Conservation (phyloP, 2,113 vertebrate genomes). For the Chauna torquata region DNA sequence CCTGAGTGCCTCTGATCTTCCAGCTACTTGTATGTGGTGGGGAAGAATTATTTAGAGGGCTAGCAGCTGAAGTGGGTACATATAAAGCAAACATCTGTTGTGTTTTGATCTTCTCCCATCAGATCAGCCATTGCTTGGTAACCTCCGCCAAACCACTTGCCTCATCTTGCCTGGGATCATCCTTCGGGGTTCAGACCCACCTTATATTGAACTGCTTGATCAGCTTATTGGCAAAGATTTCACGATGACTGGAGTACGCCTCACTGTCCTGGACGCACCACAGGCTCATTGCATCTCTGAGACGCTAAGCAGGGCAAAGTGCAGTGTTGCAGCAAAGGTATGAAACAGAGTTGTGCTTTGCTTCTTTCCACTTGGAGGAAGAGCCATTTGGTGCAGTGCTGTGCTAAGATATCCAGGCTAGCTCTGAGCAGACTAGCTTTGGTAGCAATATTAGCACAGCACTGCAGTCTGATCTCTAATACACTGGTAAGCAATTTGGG, state of each 20-base stretch:
- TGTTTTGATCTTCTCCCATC: neutral
- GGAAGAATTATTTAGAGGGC: neutral
- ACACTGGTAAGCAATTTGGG: neutral
- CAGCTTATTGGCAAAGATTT: slow-evolving; percentile 64
- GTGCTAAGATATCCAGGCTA: neutral
- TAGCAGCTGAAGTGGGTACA: neutral
- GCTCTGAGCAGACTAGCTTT: neutral
- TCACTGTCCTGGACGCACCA: slow-evolving; percentile 40
- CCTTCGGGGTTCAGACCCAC: slow-evolving; percentile 22
- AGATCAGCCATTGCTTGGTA: slow-evolving; percentile 1
- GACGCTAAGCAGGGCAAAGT: slow-evolving; percentile 1
- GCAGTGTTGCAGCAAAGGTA: slow-evolving; percentile 38
- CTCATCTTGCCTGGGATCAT: slow-evolving; percentile 65
- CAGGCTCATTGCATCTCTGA: slow-evolving; percentile 54
- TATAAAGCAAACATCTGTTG: neutral
- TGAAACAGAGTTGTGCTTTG: neutral
- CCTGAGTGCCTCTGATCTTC: neutral
- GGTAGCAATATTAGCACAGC: neutral
- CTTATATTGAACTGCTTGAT: slow-evolving; percentile 63
- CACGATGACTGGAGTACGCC: slow-evolving; percentile 70
- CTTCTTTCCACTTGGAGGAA: neutral
- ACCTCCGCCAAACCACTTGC: slow-evolving; percentile 75
- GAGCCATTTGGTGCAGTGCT: neutral
- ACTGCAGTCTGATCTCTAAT: neutral
- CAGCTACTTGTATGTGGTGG: neutral